Base-by-base conservation (phyloP, 1,140 invertebrate species). In the Harpegnathos saltator region DNA sequence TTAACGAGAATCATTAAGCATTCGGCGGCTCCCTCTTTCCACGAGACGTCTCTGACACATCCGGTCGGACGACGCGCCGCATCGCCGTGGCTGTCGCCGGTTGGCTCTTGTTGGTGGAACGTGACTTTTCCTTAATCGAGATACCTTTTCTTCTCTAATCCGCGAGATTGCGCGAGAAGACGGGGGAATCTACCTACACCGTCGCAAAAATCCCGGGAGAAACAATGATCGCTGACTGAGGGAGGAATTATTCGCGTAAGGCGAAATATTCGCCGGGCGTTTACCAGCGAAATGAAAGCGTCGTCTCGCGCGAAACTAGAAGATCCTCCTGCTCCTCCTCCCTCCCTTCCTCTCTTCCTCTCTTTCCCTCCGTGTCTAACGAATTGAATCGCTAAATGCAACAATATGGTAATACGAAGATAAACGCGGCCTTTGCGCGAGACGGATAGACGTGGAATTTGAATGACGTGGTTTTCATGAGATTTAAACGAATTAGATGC, bases 1-100 rank as follows among this genome's bases (percentile, higher is more conserved):
- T 83, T 68, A 85, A 83, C 33, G 48, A 85, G 63, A 75, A 75
- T 85, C 52, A 85, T 83, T 52, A 65, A 85, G 68, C n/a, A 29
- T 54, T 22, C 69, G 26, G 29, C 69, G 26, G 29, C 26, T 82
- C 26, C 56, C 68, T 77, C 48, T 50, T 71, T 71, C 66, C 65
- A 84, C 12, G 62, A 74, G 52, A 61, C 14, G 63, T 83, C 80
- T 75, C 63, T 22, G 56, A 17, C 19, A n/a, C 33, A 85, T 85
- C 69, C 71, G 48, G 56, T 0, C 59, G 44, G 48, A 29, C 15
- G 56, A 81, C 61, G 73, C 44, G 59, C 48, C n/a, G 78, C 44
- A 85, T 74, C 29, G 71, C 68, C 44, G 24, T 11, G 52, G 69
- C 61, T 85, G 83, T 68, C 58, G 38, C 22, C 38, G 52, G 69